Evolutionary conservation across 1,140 invertebrate species (phyloP).

Genomic region (Hirudo medicinalis): DNA sequence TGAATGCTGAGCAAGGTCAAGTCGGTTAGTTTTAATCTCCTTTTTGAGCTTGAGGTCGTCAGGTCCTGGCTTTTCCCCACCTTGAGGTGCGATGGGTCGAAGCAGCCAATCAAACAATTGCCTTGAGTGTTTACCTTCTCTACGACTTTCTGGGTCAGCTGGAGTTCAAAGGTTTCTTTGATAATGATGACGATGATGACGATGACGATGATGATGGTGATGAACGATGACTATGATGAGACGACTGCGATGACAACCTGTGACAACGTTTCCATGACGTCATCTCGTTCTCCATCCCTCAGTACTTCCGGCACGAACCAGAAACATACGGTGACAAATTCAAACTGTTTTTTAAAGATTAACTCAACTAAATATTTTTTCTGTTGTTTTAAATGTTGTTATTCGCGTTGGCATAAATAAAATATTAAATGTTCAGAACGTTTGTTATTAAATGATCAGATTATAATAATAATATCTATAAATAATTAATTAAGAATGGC

Average conservation of each 20-base stretch:
- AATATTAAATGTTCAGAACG: too few relatives aligned
- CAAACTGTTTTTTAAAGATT: background rate
- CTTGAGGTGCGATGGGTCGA: background rate
- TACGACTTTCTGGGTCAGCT: background rate
- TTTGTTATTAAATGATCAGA: too few relatives aligned
- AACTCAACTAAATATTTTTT: too few relatives aligned
- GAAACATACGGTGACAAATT: conserved; percentile 9
- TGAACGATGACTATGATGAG: background rate
- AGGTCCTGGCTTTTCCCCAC: background rate
- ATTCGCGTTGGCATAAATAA: too few relatives aligned
- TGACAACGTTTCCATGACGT: background rate
- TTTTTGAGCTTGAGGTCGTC: background rate
- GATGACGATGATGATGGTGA: background rate
- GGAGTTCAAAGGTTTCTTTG: background rate
- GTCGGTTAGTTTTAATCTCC: background rate
- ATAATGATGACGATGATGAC: background rate
- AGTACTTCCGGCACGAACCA: conserved; percentile 1
- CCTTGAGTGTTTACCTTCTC: conserved; percentile 1
- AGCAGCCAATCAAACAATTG: conserved; percentile 5
- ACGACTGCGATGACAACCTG: background rate
- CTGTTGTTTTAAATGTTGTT: too few relatives aligned
- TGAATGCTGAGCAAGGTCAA: background rate
- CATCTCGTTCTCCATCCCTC: background rate
- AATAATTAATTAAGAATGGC: too few relatives aligned
- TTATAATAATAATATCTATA: too few relatives aligned